Evolutionary conservation across 2,888 invertebrate genomes (phyloP).

Genomic region (Malacosoma neustria): DNA sequence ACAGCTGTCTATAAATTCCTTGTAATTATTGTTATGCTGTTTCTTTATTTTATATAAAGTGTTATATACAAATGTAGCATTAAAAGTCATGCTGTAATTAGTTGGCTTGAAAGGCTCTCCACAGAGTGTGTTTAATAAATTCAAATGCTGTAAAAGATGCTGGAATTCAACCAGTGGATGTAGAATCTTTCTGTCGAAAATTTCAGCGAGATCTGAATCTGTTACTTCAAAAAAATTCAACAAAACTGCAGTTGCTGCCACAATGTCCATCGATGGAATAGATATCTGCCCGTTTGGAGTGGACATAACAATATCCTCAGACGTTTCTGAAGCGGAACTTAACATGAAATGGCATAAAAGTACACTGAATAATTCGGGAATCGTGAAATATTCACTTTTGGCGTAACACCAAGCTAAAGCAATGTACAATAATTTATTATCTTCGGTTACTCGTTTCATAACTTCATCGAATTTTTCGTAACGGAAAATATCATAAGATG

Average conservation of each 20-base stretch:
- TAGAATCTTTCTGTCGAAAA: constrained; percentile 14
- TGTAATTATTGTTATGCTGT: constrained; percentile 4
- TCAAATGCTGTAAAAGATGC: constrained; percentile 25
- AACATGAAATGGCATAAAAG: constrained; percentile 26
- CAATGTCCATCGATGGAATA: not conserved
- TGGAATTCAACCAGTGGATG: constrained; percentile 25
- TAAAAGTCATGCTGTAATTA: constrained; percentile 21
- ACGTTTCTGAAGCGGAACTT: constrained; percentile 11
- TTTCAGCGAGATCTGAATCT: constrained; percentile 6
- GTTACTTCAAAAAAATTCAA: constrained; percentile 13
- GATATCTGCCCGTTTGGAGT: not conserved
- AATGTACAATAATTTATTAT: constrained; percentile 23
- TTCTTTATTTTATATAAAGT: constrained; percentile 11
- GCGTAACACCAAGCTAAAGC: constrained; percentile 25
- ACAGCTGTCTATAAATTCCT: not conserved
- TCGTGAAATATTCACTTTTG: constrained; percentile 13
- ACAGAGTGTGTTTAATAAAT: constrained; percentile 30
- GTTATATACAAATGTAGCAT: constrained; percentile 28
- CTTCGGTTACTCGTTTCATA: constrained; percentile 4
- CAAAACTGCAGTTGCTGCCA: not conserved
- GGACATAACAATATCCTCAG: not conserved
- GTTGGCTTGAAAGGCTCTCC: constrained; percentile 20
- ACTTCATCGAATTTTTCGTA: not conserved
- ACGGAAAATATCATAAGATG: not conserved
- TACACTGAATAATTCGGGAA: constrained; percentile 19